A percentile compares a stretch with the other conserved stretches of the same genome.
Conservation (phyloP, 2,797 vertebrate genomes). For the Delichon dasypus region DNA sequence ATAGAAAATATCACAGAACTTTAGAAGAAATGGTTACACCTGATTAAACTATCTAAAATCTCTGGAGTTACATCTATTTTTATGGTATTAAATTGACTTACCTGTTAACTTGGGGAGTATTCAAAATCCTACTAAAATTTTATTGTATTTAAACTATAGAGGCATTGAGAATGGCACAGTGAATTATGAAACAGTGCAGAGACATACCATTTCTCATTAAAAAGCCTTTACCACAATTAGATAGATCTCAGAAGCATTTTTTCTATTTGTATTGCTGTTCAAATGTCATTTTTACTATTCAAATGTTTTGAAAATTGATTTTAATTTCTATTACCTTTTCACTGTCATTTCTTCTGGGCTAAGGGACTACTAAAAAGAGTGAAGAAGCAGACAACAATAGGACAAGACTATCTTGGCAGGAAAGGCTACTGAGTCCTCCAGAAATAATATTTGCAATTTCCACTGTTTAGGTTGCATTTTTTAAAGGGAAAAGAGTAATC, state of each 20-base stretch:
- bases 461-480: neutral
- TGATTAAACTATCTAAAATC: conserved; percentile 75
- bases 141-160: conserved; percentile 68
- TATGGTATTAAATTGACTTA: conserved; percentile 68
- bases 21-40: conserved; percentile 63
- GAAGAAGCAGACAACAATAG: neutral
- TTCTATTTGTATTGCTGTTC: conserved; percentile 67
- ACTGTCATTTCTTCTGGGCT: conserved; percentile 56
- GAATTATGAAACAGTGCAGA: conserved; percentile 62
- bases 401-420: neutral
- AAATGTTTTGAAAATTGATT: conserved; percentile 71
- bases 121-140: conserved; percentile 73
- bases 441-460: neutral
- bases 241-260: conserved; percentile 77
- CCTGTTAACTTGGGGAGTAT: conserved; percentile 72
- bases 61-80: conserved; percentile 71
- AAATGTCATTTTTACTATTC: conserved; percentile 70
- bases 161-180: conserved; percentile 57
- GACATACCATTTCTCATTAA: conserved; percentile 68
- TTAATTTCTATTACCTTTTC: conserved; percentile 74
- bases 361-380: neutral
- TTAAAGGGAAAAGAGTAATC: neutral
- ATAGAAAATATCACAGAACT: conserved; percentile 60
- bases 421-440: neutral
- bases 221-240: conserved; percentile 76